A percentile compares a stretch with the other conserved stretches of the same genome.
Conservation (phyloP, 2,797 vertebrate genomes). For the Melanotaenia maccullochi region DNA sequence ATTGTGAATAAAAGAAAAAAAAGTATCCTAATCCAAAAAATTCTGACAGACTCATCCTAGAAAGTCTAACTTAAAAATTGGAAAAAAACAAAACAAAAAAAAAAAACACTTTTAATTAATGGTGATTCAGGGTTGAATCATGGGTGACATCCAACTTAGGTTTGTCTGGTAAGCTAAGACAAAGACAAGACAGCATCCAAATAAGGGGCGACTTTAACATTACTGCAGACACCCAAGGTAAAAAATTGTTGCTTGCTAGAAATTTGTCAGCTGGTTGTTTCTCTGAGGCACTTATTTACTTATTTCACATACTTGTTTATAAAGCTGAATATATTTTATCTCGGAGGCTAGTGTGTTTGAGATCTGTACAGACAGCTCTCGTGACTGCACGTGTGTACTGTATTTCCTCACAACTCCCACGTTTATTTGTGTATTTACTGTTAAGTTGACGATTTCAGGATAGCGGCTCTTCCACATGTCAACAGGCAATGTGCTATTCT, state of each 20-base stretch:
- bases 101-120: neutral
- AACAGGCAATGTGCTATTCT: neutral
- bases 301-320: too few relatives aligned
- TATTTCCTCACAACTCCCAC: neutral
- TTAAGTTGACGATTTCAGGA: too few relatives aligned
- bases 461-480: neutral
- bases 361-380: neutral
- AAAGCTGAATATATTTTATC: too few relatives aligned
- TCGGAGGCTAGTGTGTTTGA: neutral
- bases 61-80: too few relatives aligned
- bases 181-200: neutral
- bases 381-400: too few relatives aligned
- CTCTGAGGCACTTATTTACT: neutral
- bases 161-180: neutral
- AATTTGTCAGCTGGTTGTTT: neutral
- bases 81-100: too few relatives aligned
- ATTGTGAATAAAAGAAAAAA: neutral
- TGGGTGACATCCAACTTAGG: neutral
- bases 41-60: too few relatives aligned
- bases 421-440: too few relatives aligned
- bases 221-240: neutral
- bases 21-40: too few relatives aligned
- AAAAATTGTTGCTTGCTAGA: neutral
- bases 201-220: neutral
- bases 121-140: neutral